phyloP scores from a whole-genome alignment of 2,797 vertebrate genomes.

The Atherinosoma microstoma region DNA sequence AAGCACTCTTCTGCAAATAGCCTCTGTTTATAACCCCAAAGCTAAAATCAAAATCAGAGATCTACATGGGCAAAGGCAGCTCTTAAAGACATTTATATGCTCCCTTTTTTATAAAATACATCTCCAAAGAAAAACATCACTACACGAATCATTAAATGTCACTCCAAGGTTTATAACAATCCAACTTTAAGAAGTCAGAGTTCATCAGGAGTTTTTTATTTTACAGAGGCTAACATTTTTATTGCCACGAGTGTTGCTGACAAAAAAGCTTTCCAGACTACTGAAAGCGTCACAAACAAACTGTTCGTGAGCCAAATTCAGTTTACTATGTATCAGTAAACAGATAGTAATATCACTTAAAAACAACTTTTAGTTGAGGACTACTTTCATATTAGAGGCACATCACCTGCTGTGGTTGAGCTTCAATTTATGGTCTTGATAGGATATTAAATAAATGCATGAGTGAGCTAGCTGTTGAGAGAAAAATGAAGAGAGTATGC shows the following conservation, averaged over 20 bases:
- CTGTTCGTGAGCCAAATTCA: constrained; percentile 39
- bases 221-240: constrained; percentile 54
- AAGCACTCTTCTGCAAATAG: constrained; percentile 11
- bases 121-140: constrained; percentile 30
- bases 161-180: constrained; percentile 52
- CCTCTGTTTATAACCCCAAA: constrained; percentile 39
- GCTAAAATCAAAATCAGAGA: constrained; percentile 42
- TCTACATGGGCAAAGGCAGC: constrained; percentile 44
- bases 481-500: constrained; percentile 24
- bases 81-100: constrained; percentile 51
- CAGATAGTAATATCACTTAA: constrained; percentile 41
- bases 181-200: constrained; percentile 49
- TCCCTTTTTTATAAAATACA: constrained; percentile 40
- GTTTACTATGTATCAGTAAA: constrained; percentile 37
- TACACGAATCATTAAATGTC: constrained; percentile 44
- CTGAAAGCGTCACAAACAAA: constrained; percentile 47
- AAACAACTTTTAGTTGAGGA: constrained; percentile 32
- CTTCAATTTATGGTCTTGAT: constrained; percentile 31
- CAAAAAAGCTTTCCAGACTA: constrained; percentile 41
- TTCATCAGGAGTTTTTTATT: constrained; percentile 46
- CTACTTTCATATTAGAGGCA: constrained; percentile 39
- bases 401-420: constrained; percentile 19
- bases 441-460: constrained; percentile 36
- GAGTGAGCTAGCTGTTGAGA: constrained; percentile 13
- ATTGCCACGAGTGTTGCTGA: constrained; percentile 34